phyloP scores from a whole-genome alignment of 2,113 vertebrate species.

The Arenaria interpres region DNA sequence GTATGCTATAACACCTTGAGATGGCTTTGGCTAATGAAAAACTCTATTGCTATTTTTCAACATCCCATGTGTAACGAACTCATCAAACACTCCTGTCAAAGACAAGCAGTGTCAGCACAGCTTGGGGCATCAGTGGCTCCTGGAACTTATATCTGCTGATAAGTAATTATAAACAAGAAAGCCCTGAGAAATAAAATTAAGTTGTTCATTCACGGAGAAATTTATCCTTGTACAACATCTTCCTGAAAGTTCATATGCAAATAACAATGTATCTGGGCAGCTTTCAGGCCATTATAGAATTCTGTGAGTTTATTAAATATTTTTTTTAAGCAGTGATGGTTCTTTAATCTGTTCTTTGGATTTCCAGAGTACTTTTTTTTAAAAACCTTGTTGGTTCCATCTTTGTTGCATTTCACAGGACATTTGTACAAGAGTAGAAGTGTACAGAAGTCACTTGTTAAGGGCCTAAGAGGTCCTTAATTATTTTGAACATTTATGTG shows the following conservation, averaged over 20 bases:
- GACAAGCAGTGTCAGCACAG: neutral
- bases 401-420: neutral
- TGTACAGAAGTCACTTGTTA: neutral
- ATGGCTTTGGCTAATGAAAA: neutral
- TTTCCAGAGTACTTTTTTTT: neutral
- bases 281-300: neutral
- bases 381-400: neutral
- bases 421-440: neutral
- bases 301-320: neutral
- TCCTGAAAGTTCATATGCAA: neutral
- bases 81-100: neutral
- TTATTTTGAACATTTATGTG: neutral
- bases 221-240: neutral
- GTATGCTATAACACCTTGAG: neutral
- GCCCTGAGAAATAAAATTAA: neutral
- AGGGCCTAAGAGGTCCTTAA: neutral
- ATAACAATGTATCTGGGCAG: neutral
- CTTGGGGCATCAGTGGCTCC: neutral
- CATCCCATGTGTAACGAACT: neutral
- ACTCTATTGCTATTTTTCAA: neutral
- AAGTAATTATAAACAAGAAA: neutral
- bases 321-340: neutral
- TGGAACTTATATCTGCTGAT: neutral
- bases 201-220: neutral
- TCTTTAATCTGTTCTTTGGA: neutral